Evolutionary conservation across 2,113 vertebrate genomes (phyloP).

Genomic region (Saiga tatarica): DNA sequence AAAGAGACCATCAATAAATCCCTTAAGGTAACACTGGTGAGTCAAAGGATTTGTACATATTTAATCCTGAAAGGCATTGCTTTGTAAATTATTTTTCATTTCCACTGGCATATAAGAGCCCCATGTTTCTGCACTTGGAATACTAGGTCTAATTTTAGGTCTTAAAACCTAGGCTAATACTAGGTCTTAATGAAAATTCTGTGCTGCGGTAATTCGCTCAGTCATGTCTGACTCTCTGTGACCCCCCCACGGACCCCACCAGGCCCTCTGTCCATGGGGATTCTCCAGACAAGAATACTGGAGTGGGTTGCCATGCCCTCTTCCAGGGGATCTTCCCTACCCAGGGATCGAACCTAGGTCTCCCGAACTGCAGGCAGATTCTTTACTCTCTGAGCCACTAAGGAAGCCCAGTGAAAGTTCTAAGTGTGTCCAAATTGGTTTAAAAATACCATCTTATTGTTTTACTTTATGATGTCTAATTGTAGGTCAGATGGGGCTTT

Average conservation of each 20-base stretch:
- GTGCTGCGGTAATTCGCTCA: background rate
- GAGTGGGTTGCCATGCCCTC: background rate
- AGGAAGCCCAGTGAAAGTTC: background rate
- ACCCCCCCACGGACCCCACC: background rate
- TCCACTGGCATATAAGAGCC: background rate
- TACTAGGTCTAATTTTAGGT: background rate
- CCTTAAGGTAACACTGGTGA: background rate
- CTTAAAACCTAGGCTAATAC: background rate
- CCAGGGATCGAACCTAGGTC: background rate
- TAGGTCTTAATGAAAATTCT: background rate
- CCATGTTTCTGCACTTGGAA: background rate
- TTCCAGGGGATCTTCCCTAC: background rate
- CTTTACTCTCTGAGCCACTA: background rate
- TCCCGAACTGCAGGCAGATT: background rate
- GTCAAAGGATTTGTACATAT: background rate
- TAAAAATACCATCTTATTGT: background rate
- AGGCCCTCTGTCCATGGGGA: background rate
- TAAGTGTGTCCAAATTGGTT: background rate
- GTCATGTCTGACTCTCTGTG: background rate
- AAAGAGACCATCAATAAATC: background rate
- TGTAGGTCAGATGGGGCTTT: background rate
- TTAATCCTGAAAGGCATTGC: background rate
- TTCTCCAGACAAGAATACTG: background rate
- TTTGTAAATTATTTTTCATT: background rate
- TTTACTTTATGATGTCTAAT: background rate